Base-by-base conservation (phyloP, 2,797 vertebrate genomes). In the Anguilla anguilla region DNA sequence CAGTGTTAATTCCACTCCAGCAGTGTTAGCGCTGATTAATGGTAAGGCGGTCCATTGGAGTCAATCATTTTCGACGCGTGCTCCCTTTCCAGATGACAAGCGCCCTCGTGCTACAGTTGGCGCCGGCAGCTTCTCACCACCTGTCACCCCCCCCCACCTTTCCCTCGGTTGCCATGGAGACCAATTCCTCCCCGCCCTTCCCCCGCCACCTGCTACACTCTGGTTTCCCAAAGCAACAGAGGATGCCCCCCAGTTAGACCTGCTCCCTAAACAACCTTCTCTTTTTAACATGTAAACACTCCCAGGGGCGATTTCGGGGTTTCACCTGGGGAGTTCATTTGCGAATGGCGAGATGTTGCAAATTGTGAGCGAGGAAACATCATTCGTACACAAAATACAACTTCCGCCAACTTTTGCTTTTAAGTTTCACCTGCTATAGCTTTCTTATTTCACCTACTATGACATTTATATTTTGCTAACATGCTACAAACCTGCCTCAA, bases 161-260 rank as follows among this genome's bases (percentile, higher is more conserved):
- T 83, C 22, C 39, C 39, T 11, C 43, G 22, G 35, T 87, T 87
- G 64, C 86, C 49, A 83, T 61, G 57, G 53, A n/a, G 31, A 85
- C 28, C 83, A 10, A 43, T 64, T 64, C 57, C 83, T 17, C 31
- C 83, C 46, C 31, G 85, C 17, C 49, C 15, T 53, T 11, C 31
- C 6, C 35, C 35, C 74, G 19, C 61, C 55, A 69, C 39, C 43
- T 31, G 0, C 69, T n/a, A 17, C 51, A n/a, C 43, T 2, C 86
- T 22, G 55, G 6, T 64, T 49, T 35, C 35, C 53, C 69, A 3
- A 1, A 43, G 3, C 39, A 28, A 22, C 10, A 84, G 83, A 15
- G 55, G 25, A 59, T 15, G 31, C 9, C 2, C 15, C 13, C 10
- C 72, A 28, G 17, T 39, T 1, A 51, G 46, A 17, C 9, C 22